Conservation (phyloP, 2,797 vertebrate species). For the Bradypus variegatus region DNA sequence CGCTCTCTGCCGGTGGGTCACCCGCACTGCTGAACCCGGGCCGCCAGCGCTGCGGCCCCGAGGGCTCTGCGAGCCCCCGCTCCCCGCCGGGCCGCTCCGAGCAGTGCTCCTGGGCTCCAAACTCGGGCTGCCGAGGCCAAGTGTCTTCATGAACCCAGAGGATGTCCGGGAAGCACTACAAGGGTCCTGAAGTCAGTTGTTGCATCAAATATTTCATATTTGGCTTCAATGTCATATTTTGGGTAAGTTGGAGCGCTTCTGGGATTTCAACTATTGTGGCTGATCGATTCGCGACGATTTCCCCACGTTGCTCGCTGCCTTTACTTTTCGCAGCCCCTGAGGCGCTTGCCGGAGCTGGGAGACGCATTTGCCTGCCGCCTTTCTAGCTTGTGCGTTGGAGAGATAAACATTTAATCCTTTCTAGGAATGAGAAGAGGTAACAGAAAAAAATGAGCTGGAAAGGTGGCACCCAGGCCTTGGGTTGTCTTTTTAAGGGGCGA, state of each 20-base stretch:
- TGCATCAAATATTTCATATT: slow-evolving; percentile 99
- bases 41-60: neutral
- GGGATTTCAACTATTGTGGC: neutral
- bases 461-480: slow-evolving; percentile 45
- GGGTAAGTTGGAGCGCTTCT: slow-evolving; percentile 80
- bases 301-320: neutral
- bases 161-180: slow-evolving; percentile 96
- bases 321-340: slow-evolving; percentile 48
- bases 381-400: neutral
- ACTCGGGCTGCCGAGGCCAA: slow-evolving; percentile 65
- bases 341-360: slow-evolving; percentile 6
- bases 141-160: slow-evolving; percentile 80
- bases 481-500: slow-evolving; percentile 8
- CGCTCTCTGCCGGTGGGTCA: neutral
- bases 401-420: slow-evolving; percentile 34
- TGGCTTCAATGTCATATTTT: slow-evolving; percentile 99
- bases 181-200: slow-evolving; percentile 98
- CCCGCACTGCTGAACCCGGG: neutral
- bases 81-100: slow-evolving; percentile 10
- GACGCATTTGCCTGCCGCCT: slow-evolving; percentile 25
- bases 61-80: neutral
- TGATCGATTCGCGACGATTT: neutral
- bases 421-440: slow-evolving; percentile 21
- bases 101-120: slow-evolving; percentile 56
- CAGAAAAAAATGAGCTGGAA: slow-evolving; percentile 2